Evolutionary conservation across 2,113 vertebrate species (phyloP), one percentile per base, ranked within the genome.

Genomic region (Amblyopsis rosae): DNA sequence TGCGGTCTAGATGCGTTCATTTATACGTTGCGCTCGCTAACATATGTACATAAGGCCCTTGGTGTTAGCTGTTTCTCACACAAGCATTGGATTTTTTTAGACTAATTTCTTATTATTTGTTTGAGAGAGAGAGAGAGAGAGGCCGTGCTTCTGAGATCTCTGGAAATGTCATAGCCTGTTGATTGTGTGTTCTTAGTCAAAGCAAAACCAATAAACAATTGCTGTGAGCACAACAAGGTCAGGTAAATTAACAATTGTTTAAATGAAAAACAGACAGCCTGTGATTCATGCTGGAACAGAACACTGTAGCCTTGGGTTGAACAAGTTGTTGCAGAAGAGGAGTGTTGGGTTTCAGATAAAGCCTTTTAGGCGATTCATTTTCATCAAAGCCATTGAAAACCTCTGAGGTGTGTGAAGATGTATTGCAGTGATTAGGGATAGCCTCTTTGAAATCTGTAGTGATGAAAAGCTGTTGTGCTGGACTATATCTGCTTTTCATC

Each of bases 251-350:
- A 66, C 58, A 62, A 15, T 16, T 41, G 62, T 69, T 69, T 55
- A 0, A 65, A 35, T 67, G 49, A 76, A 53, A 54, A 65, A 72
- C 60, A 51, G 59, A 54, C 71, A 47, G 45, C 46, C 45, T 0
- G 70, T 47, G 63, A 3, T 58, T 13, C 69, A 71, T 67, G 74
- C 55, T 73, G 62, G 58, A 45, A 55, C 19, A 50, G 41, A 73
- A 32, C 59, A 62, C 68, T 71, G 3, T 49, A 55, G 69, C 75
- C 69, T 81, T 83, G 76, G 68, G 81, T 76, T 80, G 53, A 77
- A 82, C 69, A 75, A 70, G 62, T 62, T 62, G 67, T 78, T 80
- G 56, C 0, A 63, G 51, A 49, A 48, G 35, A 65, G 72, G 51
- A 73, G 62, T 47, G 63, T 69, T 68, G 71, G 75, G 70, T 53